These are phyloP conservation scores for Zapornia atra DNA, from an alignment of 2,113 vertebrate genomes.

Conservation along the genomic window DNA sequence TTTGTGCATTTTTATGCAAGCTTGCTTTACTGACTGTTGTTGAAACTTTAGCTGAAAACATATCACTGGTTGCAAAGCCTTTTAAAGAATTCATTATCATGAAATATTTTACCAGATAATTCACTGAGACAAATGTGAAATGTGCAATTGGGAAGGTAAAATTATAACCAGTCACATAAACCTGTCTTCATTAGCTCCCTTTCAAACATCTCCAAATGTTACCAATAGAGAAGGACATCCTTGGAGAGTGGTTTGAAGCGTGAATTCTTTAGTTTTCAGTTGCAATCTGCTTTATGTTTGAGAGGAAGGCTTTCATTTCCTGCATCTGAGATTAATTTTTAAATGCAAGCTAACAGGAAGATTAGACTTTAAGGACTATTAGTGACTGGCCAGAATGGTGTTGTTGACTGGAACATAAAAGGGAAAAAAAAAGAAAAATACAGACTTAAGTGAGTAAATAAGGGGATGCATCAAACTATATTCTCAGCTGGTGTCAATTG, in stretches of 20 bases:
- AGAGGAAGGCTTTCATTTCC: slow-evolving; percentile 64
- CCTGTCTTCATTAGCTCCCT: slow-evolving; percentile 55
- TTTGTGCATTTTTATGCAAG: not conserved
- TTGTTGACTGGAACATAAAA: slow-evolving; percentile 40
- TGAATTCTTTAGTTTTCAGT: slow-evolving; percentile 2
- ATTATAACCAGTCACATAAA: slow-evolving; percentile 63
- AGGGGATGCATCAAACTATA: not conserved
- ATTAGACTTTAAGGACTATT: slow-evolving; percentile 56
- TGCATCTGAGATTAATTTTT: slow-evolving; percentile 61
- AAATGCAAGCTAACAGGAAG: slow-evolving; percentile 47
- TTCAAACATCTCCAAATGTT: slow-evolving; percentile 62
- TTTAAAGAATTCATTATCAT: not conserved
- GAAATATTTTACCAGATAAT: slow-evolving; percentile 47
- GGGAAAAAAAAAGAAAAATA: not conserved
- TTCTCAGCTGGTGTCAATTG: slow-evolving; percentile 46
- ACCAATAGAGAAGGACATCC: slow-evolving; percentile 39
- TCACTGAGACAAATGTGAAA: slow-evolving; percentile 37
- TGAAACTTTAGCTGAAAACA: slow-evolving; percentile 4
- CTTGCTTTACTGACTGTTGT: not conserved
- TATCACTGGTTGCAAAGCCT: not conserved
- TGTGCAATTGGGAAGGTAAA: slow-evolving; percentile 10
- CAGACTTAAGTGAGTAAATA: not conserved
- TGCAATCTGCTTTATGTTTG: slow-evolving; percentile 48
- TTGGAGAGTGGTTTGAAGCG: not conserved
- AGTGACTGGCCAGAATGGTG: slow-evolving; percentile 13